A percentile compares a stretch with the other conserved stretches of the same genome.
Evolutionary conservation across 2,113 vertebrate genomes (phyloP).

Genomic region (Daphoenositta chrysoptera): DNA sequence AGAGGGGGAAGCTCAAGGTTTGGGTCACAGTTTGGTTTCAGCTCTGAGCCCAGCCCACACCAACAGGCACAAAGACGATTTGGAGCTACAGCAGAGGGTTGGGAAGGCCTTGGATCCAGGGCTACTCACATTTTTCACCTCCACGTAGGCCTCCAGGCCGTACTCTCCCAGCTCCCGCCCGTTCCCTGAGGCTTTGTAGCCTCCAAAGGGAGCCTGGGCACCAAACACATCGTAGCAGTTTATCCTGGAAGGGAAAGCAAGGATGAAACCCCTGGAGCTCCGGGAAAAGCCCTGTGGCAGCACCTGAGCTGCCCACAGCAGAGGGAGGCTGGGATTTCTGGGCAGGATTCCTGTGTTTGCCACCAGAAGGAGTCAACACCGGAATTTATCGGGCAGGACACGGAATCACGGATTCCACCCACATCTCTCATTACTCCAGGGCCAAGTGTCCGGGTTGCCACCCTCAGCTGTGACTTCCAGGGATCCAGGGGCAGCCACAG

Average conservation of each 20-base stretch:
- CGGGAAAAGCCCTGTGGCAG: background rate
- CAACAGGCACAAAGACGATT: rapidly evolving
- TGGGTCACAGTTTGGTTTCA: background rate
- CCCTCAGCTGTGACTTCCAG: background rate
- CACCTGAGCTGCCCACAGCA: background rate
- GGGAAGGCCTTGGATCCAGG: rapidly evolving
- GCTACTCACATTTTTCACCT: conserved; percentile 91
- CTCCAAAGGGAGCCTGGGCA: conserved; percentile 90
- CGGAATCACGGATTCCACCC: background rate
- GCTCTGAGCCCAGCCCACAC: background rate
- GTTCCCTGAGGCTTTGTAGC: conserved; percentile 90
- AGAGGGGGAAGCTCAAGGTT: background rate
- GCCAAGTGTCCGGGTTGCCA: background rate
- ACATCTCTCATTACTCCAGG: background rate
- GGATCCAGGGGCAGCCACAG: background rate
- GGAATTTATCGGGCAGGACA: background rate
- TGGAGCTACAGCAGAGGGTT: background rate
- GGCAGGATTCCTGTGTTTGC: background rate
- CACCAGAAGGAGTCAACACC: background rate
- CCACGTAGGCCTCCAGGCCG: conserved; percentile 86
- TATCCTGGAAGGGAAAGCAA: conserved; percentile 75
- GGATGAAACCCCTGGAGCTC: background rate
- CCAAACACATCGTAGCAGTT: conserved; percentile 95
- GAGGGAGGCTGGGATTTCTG: background rate
- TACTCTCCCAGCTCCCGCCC: conserved; percentile 94